Conservation (phyloP, 2,113 vertebrate genomes). For the Cranoglanis bouderius region DNA sequence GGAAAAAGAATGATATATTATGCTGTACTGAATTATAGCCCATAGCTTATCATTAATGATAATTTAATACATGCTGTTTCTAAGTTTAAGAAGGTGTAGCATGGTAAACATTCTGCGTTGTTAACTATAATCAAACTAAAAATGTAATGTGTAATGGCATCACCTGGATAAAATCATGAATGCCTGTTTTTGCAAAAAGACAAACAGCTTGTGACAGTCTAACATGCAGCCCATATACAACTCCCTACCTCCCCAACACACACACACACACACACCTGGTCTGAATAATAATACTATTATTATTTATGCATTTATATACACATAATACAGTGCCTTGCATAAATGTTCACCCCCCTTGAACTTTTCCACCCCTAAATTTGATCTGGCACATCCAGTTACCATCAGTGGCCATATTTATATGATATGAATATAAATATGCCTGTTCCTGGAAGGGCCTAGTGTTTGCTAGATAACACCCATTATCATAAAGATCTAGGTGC, state of each 20-base stretch:
- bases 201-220: background rate
- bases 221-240: no score
- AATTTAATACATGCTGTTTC: background rate
- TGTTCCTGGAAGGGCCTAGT: background rate
- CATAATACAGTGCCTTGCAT: background rate
- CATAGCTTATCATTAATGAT: background rate
- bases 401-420: background rate
- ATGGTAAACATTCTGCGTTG: no score
- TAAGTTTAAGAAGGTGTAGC: background rate
- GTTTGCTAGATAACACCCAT: background rate
- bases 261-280: background rate
- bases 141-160: no score
- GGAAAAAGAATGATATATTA: no score
- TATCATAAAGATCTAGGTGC: background rate
- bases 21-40: background rate
- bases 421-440: background rate
- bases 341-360: background rate
- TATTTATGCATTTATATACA: background rate
- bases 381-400: background rate
- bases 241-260: background rate
- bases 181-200: no score
- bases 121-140: no score
- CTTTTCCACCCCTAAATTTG: background rate
- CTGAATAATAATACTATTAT: background rate
- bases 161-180: no score